phyloP scores from a whole-genome alignment of 2,797 vertebrate species.

The Bovichtus diacanthus region DNA sequence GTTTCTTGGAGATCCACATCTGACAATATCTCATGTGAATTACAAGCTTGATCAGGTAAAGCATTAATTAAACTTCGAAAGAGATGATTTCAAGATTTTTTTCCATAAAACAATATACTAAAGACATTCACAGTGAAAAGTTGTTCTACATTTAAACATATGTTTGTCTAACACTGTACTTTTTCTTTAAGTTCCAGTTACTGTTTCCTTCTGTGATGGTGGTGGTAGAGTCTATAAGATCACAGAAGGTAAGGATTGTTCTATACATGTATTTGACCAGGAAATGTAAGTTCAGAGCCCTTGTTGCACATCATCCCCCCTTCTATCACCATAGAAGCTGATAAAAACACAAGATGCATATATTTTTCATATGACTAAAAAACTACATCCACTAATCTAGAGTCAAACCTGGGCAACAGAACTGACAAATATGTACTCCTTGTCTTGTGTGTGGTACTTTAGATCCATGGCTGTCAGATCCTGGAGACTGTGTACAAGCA shows the following conservation, averaged over 20 bases:
- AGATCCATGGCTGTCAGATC: constrained; percentile 99
- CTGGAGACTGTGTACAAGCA: constrained; percentile 96
- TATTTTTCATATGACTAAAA: not conserved
- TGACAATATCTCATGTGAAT: constrained; percentile 96
- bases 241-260: constrained; percentile 90
- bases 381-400: not conserved
- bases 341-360: not conserved
- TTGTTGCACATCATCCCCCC: too few species aligned
- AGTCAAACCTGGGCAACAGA: not conserved
- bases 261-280: not conserved
- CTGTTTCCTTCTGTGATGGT: constrained; percentile 98
- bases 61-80: not conserved
- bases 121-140: not conserved
- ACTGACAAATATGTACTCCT: not conserved
- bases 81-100: not conserved
- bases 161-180: not conserved
- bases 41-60: constrained; percentile 97
- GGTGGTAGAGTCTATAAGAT: constrained; percentile 96
- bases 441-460: constrained; percentile 49
- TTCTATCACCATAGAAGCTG: not conserved
- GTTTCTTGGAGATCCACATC: constrained; percentile 97
- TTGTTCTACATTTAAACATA: not conserved
- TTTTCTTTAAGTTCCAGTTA: constrained; percentile 91
- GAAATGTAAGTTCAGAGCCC: not conserved
- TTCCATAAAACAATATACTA: not conserved